phyloP scores from a whole-genome alignment of 2,797 vertebrate genomes.

The Lophius americanus region DNA sequence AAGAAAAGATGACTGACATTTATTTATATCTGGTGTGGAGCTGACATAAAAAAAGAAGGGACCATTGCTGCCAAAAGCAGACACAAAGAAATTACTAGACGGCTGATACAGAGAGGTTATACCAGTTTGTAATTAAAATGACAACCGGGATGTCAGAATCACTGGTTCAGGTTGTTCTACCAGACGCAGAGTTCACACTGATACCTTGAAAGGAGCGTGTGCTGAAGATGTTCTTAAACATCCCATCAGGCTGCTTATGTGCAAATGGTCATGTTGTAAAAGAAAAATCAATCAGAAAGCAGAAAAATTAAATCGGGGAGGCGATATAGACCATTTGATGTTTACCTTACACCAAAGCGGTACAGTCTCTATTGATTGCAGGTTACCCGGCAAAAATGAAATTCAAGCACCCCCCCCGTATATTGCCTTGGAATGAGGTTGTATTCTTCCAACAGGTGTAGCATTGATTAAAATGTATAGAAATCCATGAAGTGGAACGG shows the following conservation, averaged over 20 bases:
- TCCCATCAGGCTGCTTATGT: background rate
- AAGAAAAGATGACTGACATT: constrained; percentile 1
- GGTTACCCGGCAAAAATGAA: constrained; percentile 11
- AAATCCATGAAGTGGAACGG: constrained; percentile 39
- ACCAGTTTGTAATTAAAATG: constrained; percentile 26
- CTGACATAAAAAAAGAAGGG: constrained; percentile 9
- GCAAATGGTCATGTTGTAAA: background rate
- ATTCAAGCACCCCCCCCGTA: constrained; percentile 2
- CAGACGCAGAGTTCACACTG: background rate
- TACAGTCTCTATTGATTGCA: constrained; percentile 7
- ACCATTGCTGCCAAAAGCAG: background rate
- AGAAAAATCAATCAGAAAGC: background rate
- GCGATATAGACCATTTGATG: background rate
- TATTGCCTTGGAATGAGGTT: constrained; percentile 5
- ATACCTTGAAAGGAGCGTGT: background rate
- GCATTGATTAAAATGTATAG: constrained; percentile 37
- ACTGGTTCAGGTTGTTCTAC: constrained; percentile 7
- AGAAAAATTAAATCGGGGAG: background rate
- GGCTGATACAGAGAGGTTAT: constrained; percentile 1
- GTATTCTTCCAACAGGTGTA: constrained; percentile 30
- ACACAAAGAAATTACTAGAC: constrained; percentile 11
- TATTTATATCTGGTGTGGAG: constrained; percentile 39
- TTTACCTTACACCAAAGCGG: background rate
- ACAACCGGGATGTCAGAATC: background rate
- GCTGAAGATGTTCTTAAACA: background rate